phyloP scores from a whole-genome alignment of 53 echinoderm and acorn worm species.

The Echinarachnius parma region DNA sequence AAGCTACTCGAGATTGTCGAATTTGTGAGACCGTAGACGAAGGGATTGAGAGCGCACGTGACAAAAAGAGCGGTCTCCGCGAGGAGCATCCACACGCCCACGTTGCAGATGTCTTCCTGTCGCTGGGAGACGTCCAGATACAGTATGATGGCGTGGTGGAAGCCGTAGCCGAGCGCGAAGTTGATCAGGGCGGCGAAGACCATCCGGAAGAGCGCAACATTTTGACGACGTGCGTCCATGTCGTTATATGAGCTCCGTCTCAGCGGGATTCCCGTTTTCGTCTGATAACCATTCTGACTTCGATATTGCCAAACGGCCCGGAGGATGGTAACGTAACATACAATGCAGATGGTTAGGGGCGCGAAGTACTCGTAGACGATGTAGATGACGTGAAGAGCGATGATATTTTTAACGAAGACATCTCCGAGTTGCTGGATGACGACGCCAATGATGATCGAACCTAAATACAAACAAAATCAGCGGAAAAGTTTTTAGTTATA shows the following conservation, averaged over 20 bases:
- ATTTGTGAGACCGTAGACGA: slow-evolving; percentile 25
- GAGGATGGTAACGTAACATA: slow-evolving; percentile 16
- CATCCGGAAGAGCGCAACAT: slow-evolving; percentile 15
- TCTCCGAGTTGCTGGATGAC: background rate
- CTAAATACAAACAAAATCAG: background rate
- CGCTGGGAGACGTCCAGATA: background rate
- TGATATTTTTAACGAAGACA: background rate
- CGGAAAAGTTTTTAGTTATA: background rate
- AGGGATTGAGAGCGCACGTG: slow-evolving; percentile 28
- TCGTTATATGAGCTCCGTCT: no score
- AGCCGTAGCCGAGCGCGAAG: slow-evolving; percentile 6
- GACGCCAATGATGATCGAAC: background rate
- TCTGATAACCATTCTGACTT: no score
- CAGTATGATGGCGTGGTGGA: slow-evolving; percentile 5
- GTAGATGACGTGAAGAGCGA: background rate
- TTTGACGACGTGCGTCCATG: slow-evolving; percentile 11
- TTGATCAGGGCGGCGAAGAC: slow-evolving; percentile 25
- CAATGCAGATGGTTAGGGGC: slow-evolving; percentile 3
- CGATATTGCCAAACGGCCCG: slow-evolving; percentile 3
- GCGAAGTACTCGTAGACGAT: slow-evolving; percentile 20
- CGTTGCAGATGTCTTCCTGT: background rate
- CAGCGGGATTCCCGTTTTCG: no score
- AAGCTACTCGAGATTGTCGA: background rate
- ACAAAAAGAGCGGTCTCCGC: slow-evolving; percentile 18
- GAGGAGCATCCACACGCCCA: background rate